Evolutionary conservation across 2,888 invertebrate genomes (phyloP), one percentile per base, ranked within the genome.

Genomic region (Merodon equestris): DNA sequence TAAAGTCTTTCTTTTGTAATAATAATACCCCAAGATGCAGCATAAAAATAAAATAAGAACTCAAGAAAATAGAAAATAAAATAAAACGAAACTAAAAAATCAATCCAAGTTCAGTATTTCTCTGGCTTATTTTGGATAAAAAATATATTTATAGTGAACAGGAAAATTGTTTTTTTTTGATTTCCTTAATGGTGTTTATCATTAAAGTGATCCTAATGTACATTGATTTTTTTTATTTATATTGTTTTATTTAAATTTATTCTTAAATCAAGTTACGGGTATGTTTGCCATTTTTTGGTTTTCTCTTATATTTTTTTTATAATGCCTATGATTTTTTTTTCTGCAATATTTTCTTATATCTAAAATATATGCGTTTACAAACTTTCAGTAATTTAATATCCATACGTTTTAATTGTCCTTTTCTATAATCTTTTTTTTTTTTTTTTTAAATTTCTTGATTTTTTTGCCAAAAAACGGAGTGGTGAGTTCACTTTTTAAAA

Each of bases 341-440:
- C 60, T 60, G 34, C 61, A 67, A 67, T 74, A 68, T 56, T 74
- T 74, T 54, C 79, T 79, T 79, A 79, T 79, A 74, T 64, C 79
- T 79, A 79, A 79, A 79, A 79, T 79, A 79, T 70, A 70, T 79
- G 64, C 60, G 56, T 79, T 73, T 64, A 74, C 60, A 54, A 74
- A 67, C 50, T 68, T 74, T 63, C 63, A 68, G 68, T 74, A 57
- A 60, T 63, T 9, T 61, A 61, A 61, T 40, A 7, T 66, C 56
- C 71, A 66, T 71, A 71, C 64, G 48, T 67, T 27, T 57, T 60
- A n/a, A n/a, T n/a, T n/a, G n/a, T n/a, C n/a, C n/a, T n/a, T n/a
- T n/a, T n/a, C n/a, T n/a, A n/a, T n/a, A n/a, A n/a, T 72, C 27
- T 54, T 47, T 63, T 50, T 54, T 27, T 27, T 34, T 44, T 47